Evolutionary conservation across 2,888 invertebrate species (phyloP).

Genomic region (Cylloceria caligata): DNA sequence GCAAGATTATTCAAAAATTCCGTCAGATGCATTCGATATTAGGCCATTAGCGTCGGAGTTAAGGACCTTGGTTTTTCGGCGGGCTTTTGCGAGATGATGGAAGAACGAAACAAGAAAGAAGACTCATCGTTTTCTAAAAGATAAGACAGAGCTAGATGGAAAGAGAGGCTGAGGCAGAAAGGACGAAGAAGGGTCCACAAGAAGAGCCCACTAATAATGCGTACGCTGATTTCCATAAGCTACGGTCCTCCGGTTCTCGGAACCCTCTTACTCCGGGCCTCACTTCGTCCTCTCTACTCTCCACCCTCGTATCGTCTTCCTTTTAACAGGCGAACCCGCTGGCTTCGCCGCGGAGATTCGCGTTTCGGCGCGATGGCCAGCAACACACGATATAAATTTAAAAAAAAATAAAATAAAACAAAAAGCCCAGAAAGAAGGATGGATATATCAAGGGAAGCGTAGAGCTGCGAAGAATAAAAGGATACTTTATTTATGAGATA

Average conservation of each 20-base stretch:
- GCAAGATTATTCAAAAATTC: not conserved
- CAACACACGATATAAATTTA: constrained; percentile 42
- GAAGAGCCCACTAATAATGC: constrained; percentile 71
- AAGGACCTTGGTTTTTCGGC: constrained; percentile 5
- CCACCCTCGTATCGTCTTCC: constrained; percentile 51
- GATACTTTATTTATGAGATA: constrained; percentile 65
- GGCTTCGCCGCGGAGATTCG: constrained; percentile 49
- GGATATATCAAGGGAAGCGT: constrained; percentile 35
- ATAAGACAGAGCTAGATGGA: constrained; percentile 25
- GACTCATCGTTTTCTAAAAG: too few relatives aligned
- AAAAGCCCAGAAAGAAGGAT: constrained; percentile 26
- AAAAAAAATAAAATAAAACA: constrained; percentile 47
- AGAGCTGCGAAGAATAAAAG: constrained; percentile 38
- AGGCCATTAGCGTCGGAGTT: constrained; percentile 11
- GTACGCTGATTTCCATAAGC: constrained; percentile 77
- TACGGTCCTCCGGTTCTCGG: constrained; percentile 72
- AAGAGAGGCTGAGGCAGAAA: constrained; percentile 50
- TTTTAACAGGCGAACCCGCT: constrained; percentile 58
- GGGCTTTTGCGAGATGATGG: not conserved
- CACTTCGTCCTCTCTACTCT: constrained; percentile 42
- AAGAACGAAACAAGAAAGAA: constrained; percentile 14
- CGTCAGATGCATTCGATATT: constrained; percentile 17
- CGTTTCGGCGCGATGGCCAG: constrained; percentile 44
- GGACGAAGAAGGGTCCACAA: constrained; percentile 63
- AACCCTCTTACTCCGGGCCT: constrained; percentile 65